Conservation (phyloP, 1,140 invertebrate species). For the Hestina assimilis region DNA sequence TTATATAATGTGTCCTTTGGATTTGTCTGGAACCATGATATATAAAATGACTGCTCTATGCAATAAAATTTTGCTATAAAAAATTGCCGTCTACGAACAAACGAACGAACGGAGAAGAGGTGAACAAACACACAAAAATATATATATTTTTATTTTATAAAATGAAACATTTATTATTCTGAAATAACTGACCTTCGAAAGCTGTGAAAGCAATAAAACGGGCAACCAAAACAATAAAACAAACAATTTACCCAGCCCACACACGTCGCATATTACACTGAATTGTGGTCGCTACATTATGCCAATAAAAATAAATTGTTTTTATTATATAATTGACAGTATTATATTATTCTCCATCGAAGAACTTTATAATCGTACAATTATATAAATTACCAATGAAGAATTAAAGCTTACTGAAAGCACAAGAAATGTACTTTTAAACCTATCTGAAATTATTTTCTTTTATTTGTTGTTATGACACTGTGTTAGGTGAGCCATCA, state of each 20-base stretch:
- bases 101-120: too few species aligned
- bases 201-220: constrained; percentile 16
- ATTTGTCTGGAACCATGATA: background rate
- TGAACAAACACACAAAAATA: background rate
- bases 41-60: background rate
- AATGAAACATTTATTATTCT: background rate
- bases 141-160: background rate
- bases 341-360: constrained; percentile 31
- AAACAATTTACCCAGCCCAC: constrained; percentile 31
- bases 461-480: too few species aligned
- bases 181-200: constrained; percentile 6
- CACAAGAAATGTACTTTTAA: too few species aligned
- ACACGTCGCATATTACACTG: constrained; percentile 21
- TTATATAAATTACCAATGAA: constrained; percentile 33
- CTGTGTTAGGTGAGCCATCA: too few species aligned
- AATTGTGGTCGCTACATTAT: constrained; percentile 30
- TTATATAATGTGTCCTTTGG: constrained; percentile 6
- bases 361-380: constrained; percentile 28
- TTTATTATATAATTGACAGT: constrained; percentile 35
- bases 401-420: too few species aligned
- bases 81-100: too few species aligned
- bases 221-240: constrained; percentile 16
- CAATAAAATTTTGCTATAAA: too few species aligned
- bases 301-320: constrained; percentile 39
- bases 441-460: too few species aligned